These are phyloP conservation scores for Rhogogaster chlorosoma DNA, from an alignment of 2,888 invertebrate genomes.

Conservation along the genomic window DNA sequence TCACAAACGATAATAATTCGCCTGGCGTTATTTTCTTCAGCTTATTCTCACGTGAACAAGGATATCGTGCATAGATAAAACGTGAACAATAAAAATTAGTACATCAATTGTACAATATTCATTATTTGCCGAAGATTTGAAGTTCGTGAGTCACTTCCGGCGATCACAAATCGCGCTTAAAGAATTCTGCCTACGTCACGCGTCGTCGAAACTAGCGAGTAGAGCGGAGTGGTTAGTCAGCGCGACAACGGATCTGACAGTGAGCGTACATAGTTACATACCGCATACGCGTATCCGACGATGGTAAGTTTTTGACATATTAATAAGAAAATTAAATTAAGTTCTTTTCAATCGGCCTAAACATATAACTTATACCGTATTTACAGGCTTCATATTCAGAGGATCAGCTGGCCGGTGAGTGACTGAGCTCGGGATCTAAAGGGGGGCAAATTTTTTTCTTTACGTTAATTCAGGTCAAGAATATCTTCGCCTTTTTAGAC, in stretches of 20 bases:
- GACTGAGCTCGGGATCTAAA: slow-evolving; percentile 69
- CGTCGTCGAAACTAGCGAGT: slow-evolving; percentile 32
- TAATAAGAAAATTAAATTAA: neutral
- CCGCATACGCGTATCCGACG: slow-evolving; percentile 40
- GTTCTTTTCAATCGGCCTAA: neutral
- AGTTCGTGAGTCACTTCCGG: slow-evolving; percentile 43
- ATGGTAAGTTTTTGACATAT: slow-evolving; percentile 51
- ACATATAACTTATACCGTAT: slow-evolving; percentile 34
- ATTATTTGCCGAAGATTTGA: neutral
- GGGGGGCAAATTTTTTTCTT: slow-evolving; percentile 63
- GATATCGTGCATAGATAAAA: neutral
- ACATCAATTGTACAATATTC: neutral
- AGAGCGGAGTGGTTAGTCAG: slow-evolving; percentile 48
- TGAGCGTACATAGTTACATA: slow-evolving; percentile 33
- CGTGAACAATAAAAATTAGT: neutral
- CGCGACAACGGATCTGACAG: slow-evolving; percentile 43
- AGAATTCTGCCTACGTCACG: slow-evolving; percentile 40
- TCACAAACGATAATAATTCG: slow-evolving; percentile 7
- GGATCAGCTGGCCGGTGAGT: slow-evolving; percentile 96
- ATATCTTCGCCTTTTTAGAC: slow-evolving; percentile 74
- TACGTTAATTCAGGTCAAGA: slow-evolving; percentile 74
- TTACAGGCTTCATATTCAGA: slow-evolving; percentile 93
- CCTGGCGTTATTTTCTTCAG: neutral
- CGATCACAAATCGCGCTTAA: slow-evolving; percentile 27
- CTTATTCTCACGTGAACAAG: neutral